Percentiles rank a stretch among this genome's conserved stretches.
These are phyloP conservation scores for Pedetes capensis DNA, from an alignment of 2,113 vertebrate species.

Conservation along the genomic window DNA sequence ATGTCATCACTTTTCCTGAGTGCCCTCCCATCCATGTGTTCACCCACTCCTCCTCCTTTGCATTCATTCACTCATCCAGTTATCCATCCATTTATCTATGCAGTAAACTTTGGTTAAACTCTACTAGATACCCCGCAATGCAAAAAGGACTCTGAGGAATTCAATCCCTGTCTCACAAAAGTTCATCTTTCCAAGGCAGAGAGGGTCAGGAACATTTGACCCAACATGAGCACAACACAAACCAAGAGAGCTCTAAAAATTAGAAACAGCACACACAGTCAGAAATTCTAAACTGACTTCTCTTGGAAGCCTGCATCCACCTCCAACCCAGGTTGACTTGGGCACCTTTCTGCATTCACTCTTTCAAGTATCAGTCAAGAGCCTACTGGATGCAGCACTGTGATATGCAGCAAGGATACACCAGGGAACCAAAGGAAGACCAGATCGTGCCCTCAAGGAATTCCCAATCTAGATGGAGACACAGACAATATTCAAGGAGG, in stretches of 20 bases:
- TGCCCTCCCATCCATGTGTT: background rate
- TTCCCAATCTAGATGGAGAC: background rate
- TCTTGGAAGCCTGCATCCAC: background rate
- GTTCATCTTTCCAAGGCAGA: background rate
- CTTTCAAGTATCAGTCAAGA: background rate
- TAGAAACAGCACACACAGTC: background rate
- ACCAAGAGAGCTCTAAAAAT: background rate
- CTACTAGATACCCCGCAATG: background rate
- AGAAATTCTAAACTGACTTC: background rate
- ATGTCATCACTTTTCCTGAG: background rate
- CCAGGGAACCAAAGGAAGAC: background rate
- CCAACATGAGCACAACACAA: background rate
- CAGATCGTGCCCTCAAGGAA: background rate
- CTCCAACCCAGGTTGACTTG: background rate
- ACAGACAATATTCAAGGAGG: too few species aligned
- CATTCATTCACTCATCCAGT: background rate
- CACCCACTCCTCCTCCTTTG: background rate
- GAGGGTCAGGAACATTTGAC: background rate
- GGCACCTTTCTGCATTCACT: background rate
- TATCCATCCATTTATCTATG: background rate
- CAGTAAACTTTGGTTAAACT: background rate
- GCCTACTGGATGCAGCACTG: background rate
- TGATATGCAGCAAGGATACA: background rate
- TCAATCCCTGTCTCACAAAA: background rate
- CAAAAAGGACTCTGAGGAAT: background rate